Base-by-base conservation (phyloP, 2,113 vertebrate species). In the Tonatia bakeri region DNA sequence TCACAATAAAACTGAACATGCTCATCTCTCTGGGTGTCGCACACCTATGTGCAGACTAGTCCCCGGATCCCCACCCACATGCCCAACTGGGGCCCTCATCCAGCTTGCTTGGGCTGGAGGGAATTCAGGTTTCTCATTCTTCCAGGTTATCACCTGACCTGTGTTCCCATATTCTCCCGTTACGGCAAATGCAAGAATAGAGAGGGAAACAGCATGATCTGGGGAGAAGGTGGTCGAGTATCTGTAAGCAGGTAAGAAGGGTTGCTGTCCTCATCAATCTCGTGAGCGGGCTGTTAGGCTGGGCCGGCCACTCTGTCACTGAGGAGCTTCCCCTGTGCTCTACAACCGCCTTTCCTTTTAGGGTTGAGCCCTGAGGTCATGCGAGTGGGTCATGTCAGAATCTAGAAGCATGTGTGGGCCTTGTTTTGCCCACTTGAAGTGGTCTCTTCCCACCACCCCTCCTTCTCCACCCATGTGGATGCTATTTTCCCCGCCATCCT, bases 11-110 rank as follows among this genome's bases (percentile, higher is more conserved):
- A 38, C 81, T 1, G 1, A 90, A 19, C 13, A 2, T 5, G 33
- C 45, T 90, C 88, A 67, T 72, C 69, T 59, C 90, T 59, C 77
- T 28, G 33, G 33, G 59, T 54, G 54, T 40, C 56, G 19, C 65
- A 31, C 36, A 28, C 14, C 85, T 45, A 45, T 5, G 19, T 22
- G 59, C 47, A 13, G 76, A 77, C 86, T 90, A 75, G 65, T 67
- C 38, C 56, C 77, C 69, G 67, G 45, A 26, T 47, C 45, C 43
- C 73, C 67, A 54, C 43, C 73, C 59, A 54, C 38, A 2, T 14
- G 67, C n/a, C 79, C 40, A 15, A 38, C 36, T 12, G 14, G 73
- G 19, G 11, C 9, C 17, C 0, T 15, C 33, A 76, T 38, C 56
- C 56, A 75, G 67, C 24, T 75, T 94, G 38, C 19, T 11, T 3